Evolutionary conservation across 1,140 invertebrate genomes (phyloP).

Genomic region (Drosophila ercepeae): DNA sequence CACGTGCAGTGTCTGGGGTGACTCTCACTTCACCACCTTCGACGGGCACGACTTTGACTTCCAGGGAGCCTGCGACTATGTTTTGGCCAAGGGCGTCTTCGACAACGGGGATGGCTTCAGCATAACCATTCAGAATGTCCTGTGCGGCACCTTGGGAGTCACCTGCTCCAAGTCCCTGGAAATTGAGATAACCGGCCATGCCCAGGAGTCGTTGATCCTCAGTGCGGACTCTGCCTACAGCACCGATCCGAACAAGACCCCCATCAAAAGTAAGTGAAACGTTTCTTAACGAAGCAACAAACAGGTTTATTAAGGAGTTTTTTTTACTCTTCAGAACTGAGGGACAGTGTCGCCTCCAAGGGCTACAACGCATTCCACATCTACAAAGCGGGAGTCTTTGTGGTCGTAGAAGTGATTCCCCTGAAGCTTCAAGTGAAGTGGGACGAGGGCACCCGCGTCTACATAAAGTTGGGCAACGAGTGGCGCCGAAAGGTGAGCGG

Average conservation of each 20-base stretch:
- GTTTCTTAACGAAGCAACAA: not conserved
- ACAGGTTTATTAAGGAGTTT: not conserved
- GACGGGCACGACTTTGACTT: conserved; percentile 94
- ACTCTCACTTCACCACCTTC: conserved; percentile 94
- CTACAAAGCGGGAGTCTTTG: conserved; percentile 88
- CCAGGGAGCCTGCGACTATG: conserved; percentile 94
- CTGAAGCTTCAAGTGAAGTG: conserved; percentile 92
- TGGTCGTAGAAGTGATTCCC: conserved; percentile 91
- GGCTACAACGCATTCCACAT: conserved; percentile 72
- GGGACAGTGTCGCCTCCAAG: conserved; percentile 66
- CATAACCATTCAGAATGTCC: conserved; percentile 87
- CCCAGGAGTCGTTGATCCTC: conserved; percentile 87
- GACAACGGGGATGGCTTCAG: conserved; percentile 87
- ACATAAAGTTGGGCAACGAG: conserved; percentile 89
- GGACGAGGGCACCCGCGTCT: conserved; percentile 93
- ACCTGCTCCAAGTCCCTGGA: conserved; percentile 94
- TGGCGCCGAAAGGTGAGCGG: conserved; percentile 93
- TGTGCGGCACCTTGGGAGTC: conserved; percentile 92
- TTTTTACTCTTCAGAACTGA: conserved; percentile 46
- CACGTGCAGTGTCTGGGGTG: conserved; percentile 92
- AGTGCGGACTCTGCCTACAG: conserved; percentile 84
- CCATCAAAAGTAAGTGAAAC: conserved; percentile 68
- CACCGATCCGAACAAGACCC: conserved; percentile 66
- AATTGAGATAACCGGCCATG: conserved; percentile 82
- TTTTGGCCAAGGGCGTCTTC: conserved; percentile 89